Evolutionary conservation across 2,888 invertebrate species (phyloP), one percentile per base, ranked within the genome.

Genomic region (Coecobrya sp.): DNA sequence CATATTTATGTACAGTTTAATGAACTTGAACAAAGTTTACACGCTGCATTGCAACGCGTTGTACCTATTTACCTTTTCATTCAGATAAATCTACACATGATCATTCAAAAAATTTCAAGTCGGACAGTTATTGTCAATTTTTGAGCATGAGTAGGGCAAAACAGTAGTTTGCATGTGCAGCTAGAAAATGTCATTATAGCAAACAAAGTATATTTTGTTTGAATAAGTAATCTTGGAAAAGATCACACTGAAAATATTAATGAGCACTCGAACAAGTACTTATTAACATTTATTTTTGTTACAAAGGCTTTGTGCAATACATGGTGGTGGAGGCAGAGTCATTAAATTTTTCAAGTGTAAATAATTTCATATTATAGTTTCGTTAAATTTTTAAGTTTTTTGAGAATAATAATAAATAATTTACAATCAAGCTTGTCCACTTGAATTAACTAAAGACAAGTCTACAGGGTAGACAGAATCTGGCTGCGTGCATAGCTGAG

Each of bases 1-100:
- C 52, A 52, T n/a, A n/a, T 27, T 52, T 27, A 79, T 27, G 79
- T n/a, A 27, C 27, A 27, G 2, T 25, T 79, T 52, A 1, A n/a
- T 45, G 8, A 79, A n/a, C n/a, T n/a, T 79, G 49, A 79, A 3
- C 22, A 25, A n/a, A 76, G 49, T 76, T 76, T 76, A 13, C 76
- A 76, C 49, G 13, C 25, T 76, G 49, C 76, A 73, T 73, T 45
- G 45, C 45, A 73, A 22, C n/a, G n/a, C n/a, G n/a, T n/a, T n/a
- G n/a, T n/a, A n/a, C n/a, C 45, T 19, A 1, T 10, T 8, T 19
- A 59, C 19, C 8, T 27, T 4, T 42, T 19, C 36, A 36, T 16
- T 19, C 59, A 36, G n/a, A n/a, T n/a, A n/a, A n/a, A 22, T 36
- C n/a, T n/a, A n/a, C n/a, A n/a, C n/a, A n/a, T 36, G 36, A 7